These are phyloP conservation scores for Melanotaenia maccullochi DNA, from an alignment of 2,797 vertebrate genomes.

Conservation along the genomic window DNA sequence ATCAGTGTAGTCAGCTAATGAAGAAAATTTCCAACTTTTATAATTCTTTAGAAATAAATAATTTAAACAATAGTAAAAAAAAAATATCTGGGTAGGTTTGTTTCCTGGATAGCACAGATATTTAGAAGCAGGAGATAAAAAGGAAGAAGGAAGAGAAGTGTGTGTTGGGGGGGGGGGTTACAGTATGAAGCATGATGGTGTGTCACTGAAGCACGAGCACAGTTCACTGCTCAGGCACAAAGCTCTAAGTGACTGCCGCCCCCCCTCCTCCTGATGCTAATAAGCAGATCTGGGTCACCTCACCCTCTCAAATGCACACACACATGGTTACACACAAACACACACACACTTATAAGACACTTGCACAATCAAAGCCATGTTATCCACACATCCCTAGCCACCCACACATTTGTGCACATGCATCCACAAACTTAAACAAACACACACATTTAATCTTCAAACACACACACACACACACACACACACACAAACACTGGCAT, in stretches of 20 bases:
- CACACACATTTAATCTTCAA: background rate
- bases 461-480: slow-evolving; percentile 25
- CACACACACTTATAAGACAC: slow-evolving; percentile 37
- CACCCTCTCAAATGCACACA: slow-evolving; percentile 57
- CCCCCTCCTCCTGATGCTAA: slow-evolving; percentile 77
- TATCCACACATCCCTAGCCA: slow-evolving; percentile 12
- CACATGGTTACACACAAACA: slow-evolving; percentile 9
- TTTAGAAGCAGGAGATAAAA: slow-evolving; percentile 28
- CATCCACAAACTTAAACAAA: background rate
- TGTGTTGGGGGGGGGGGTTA: slow-evolving; percentile 26
- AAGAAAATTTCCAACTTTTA: too few relatives aligned
- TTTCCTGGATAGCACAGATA: slow-evolving; percentile 56
- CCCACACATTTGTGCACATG: slow-evolving; percentile 16
- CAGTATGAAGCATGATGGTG: slow-evolving; percentile 72
- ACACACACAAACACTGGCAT: slow-evolving; percentile 22
- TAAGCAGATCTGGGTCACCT: slow-evolving; percentile 84
- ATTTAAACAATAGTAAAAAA: background rate
- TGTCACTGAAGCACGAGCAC: slow-evolving; percentile 75
- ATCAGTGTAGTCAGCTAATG: too few relatives aligned
- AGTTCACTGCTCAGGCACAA: slow-evolving; percentile 83
- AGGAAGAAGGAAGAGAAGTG: slow-evolving; percentile 14
- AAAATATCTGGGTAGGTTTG: slow-evolving; percentile 1
- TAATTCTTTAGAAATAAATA: background rate
- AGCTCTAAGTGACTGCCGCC: slow-evolving; percentile 74
- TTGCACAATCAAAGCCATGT: slow-evolving; percentile 9